Conservation (phyloP, 2,113 vertebrate genomes). For the Hystrix cristata region DNA sequence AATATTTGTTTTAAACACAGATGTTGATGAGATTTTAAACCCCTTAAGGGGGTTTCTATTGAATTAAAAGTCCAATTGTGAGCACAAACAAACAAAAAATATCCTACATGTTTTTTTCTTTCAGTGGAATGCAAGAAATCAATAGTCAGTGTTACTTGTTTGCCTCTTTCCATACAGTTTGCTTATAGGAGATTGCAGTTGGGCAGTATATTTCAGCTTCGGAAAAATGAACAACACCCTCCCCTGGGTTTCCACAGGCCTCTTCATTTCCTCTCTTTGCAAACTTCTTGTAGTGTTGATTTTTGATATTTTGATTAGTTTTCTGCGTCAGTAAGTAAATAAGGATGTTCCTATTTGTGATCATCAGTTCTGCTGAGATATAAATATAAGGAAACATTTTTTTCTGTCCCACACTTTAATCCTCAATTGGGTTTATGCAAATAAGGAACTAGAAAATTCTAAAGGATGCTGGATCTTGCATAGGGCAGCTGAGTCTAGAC, state of each 20-base stretch:
- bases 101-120: background rate
- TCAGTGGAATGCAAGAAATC: background rate
- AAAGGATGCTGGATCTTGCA: background rate
- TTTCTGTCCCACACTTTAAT: background rate
- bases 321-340: background rate
- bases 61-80: background rate
- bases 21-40: background rate
- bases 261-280: background rate
- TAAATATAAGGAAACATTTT: background rate
- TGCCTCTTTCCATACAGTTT: background rate
- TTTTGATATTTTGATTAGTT: conserved; percentile 10
- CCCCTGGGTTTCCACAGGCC: background rate
- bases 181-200: background rate
- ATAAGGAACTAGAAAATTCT: background rate
- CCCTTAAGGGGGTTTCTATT: background rate
- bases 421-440: background rate
- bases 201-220: background rate
- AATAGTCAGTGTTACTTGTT: background rate
- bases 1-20: background rate
- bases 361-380: background rate
- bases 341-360: background rate
- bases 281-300: background rate
- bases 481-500: no score
- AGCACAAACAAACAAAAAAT: background rate
- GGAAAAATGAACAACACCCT: background rate